Base-by-base conservation (phyloP, 2,888 invertebrate genomes). In the Pasiphila rectangulata region DNA sequence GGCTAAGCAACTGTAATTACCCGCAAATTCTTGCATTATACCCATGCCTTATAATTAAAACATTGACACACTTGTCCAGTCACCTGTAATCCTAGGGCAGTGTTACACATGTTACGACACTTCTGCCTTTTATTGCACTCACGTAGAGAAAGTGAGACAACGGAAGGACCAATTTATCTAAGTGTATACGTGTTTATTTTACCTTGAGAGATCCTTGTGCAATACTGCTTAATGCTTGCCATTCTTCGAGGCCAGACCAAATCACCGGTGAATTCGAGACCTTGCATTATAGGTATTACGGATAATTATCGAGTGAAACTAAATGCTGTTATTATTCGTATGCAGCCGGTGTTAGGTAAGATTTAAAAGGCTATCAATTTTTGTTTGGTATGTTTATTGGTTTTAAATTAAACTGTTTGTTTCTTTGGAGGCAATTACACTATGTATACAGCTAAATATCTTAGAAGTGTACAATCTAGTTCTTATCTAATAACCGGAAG, bases 131-230 rank as follows among this genome's bases (percentile, higher is more conserved):
- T 51, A 85, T 78, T 79, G 69, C 77, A 67, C 64, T 72, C 87
- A 83, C 84, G 85, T 69, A 74, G 75, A 79, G 87, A 86, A 86
- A 86, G 85, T 67, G 60, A 69, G 62, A 68, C 72, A 69, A 75
- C 81, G 81, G 78, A 82, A 75, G 75, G 75, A 78, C 65, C 30
- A 60, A 65, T 61, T 58, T 62, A 74, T 69, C 68, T 67, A 57
- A 56, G 46, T 62, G 51, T 57, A 64, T 69, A 80, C 80, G 78
- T 80, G 82, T 69, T 69, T 67, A 58, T 67, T 72, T 72, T 67
- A 64, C 60, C 52, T 64, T 57, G 62, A 59, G 70, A 44, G 37
- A 71, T 75, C 74, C 72, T 76, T 78, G 64, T 63, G 62, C 61
- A 75, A 75, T 58, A 49, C 46, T 39, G 51, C 34, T 38, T 48